Conservation (phyloP, 2,888 invertebrate genomes). For the Nesidiocoris tenuis region DNA sequence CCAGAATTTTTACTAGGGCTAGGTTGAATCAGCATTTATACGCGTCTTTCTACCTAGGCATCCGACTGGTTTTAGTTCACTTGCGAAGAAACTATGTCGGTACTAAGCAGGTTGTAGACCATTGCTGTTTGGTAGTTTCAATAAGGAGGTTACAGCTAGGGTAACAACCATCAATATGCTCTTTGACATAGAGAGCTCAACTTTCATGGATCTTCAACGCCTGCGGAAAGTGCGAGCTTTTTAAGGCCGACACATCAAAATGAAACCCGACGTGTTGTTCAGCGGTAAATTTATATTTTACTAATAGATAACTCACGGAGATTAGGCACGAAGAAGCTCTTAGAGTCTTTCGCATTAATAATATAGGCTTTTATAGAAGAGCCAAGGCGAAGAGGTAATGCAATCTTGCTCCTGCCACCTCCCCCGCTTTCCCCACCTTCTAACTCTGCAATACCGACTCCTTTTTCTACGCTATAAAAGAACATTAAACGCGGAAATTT, state of each 20-base stretch:
- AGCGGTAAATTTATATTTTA: conserved; percentile 17
- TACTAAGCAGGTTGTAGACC: too few species aligned
- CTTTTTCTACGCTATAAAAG: conserved; percentile 25
- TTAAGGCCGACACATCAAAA: neutral
- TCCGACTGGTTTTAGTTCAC: too few species aligned
- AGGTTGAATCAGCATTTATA: too few species aligned
- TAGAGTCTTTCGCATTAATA: conserved; percentile 35
- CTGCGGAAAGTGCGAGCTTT: neutral
- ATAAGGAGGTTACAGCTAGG: too few species aligned
- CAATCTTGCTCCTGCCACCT: neutral
- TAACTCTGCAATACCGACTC: neutral
- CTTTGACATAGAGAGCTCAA: too few species aligned
- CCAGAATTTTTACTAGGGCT: too few species aligned
- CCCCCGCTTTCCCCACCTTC: neutral
- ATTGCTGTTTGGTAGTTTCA: too few species aligned
- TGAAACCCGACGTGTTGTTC: neutral
- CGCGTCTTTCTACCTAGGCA: too few species aligned
- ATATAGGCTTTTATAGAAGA: conserved; percentile 39
- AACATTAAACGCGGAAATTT: conserved; percentile 35
- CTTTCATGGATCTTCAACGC: too few species aligned
- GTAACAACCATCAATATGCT: too few species aligned
- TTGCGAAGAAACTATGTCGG: too few species aligned
- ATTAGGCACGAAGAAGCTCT: conserved; percentile 40
- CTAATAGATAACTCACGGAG: conserved; percentile 41
- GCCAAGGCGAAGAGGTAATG: neutral